Conservation (phyloP, 2,888 invertebrate species). For the Copidosoma aretas region DNA sequence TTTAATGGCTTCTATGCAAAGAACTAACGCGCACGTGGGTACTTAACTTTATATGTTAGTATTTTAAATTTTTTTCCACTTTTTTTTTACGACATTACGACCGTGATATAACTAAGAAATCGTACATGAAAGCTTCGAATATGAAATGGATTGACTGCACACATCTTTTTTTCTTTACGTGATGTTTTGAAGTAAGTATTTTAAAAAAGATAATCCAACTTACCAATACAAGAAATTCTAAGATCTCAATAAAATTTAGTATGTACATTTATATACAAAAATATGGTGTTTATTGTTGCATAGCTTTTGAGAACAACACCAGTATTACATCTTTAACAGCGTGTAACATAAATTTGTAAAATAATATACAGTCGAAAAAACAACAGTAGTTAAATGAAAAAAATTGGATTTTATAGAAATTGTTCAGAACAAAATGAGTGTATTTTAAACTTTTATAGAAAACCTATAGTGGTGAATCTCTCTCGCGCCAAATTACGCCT, state of each 20-base stretch:
- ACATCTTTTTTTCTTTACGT: conserved; percentile 28
- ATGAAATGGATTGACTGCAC: conserved; percentile 21
- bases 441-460: conserved; percentile 21
- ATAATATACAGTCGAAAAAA: conserved; percentile 14
- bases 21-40: conserved; percentile 24
- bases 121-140: conserved; percentile 22
- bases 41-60: conserved; percentile 29
- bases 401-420: conserved; percentile 8
- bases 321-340: conserved; percentile 23
- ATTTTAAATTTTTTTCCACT: conserved; percentile 20
- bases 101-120: conserved; percentile 8
- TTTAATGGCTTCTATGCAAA: conserved; percentile 18
- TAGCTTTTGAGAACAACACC: conserved; percentile 26
- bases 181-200: conserved; percentile 21
- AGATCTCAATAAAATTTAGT: conserved; percentile 23
- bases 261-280: conserved; percentile 26
- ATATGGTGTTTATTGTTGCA: conserved; percentile 26
- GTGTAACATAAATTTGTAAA: conserved; percentile 19
- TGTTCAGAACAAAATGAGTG: conserved; percentile 12
- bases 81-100: conserved; percentile 16
- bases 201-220: background rate
- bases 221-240: conserved; percentile 13
- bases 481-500: too few relatives aligned
- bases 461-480: too few relatives aligned
- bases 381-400: conserved; percentile 1